Percentiles rank a stretch among this genome's conserved stretches.
Conservation (phyloP, 2,797 vertebrate genomes). For the Mergus octosetaceus region DNA sequence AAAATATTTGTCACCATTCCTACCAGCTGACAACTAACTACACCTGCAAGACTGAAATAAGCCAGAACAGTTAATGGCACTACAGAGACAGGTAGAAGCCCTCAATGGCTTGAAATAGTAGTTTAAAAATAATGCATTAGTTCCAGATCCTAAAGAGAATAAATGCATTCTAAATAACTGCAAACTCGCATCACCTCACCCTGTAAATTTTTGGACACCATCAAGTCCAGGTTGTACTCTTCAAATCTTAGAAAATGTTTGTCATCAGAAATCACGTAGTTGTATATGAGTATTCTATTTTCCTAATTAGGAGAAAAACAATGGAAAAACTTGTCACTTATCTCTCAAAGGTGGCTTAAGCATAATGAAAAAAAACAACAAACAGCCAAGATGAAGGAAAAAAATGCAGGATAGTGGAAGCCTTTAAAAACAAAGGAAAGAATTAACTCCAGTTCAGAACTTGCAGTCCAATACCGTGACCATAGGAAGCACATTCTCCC, state of each 20-base stretch:
- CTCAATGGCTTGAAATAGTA: background rate
- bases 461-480: background rate
- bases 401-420: accelerated
- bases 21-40: background rate
- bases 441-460: background rate
- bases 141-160: background rate
- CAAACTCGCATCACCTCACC: background rate
- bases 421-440: background rate
- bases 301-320: background rate
- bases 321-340: background rate
- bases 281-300: background rate
- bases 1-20: background rate
- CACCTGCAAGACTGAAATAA: background rate
- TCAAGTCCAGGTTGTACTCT: background rate
- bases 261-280: background rate
- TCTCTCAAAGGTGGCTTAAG: background rate
- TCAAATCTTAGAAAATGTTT: background rate
- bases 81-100: background rate
- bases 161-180: background rate
- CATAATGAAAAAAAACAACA: background rate
- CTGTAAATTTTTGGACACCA: background rate
- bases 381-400: background rate
- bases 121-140: background rate
- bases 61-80: background rate
- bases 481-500: background rate